These are phyloP conservation scores for Liasis olivaceus DNA, from an alignment of 2,797 vertebrate genomes.

Conservation along the genomic window DNA sequence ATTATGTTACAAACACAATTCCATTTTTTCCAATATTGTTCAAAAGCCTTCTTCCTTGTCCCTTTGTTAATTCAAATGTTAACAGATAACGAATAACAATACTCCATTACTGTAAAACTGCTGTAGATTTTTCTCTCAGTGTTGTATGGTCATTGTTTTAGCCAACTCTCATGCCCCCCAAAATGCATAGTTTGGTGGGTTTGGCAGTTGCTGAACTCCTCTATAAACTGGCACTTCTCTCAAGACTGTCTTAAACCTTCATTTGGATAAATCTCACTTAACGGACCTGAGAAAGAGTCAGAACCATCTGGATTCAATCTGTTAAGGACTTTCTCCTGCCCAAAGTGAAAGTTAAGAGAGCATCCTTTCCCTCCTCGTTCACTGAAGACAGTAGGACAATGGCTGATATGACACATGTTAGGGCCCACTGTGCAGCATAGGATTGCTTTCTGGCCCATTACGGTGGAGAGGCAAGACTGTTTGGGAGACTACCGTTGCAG, in stretches of 20 bases:
- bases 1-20: neutral
- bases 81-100: neutral
- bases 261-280: neutral
- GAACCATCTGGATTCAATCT: neutral
- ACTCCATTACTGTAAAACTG: neutral
- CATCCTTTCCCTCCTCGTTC: neutral
- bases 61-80: neutral
- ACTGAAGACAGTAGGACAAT: neutral
- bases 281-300: neutral
- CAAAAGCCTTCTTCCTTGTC: neutral
- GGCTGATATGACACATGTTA: neutral
- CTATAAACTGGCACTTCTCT: neutral
- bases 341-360: neutral
- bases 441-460: neutral
- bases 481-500: neutral
- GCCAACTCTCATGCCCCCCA: neutral
- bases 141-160: neutral
- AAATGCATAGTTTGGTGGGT: neutral
- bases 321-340: neutral
- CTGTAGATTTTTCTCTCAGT: neutral
- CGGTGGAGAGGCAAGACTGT: neutral
- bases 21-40: neutral
- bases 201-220: neutral
- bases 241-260: neutral
- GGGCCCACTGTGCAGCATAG: neutral